Evolutionary conservation across 2,113 vertebrate species (phyloP), one percentile per base, ranked within the genome.

Genomic region (Sisor rabdophorus): DNA sequence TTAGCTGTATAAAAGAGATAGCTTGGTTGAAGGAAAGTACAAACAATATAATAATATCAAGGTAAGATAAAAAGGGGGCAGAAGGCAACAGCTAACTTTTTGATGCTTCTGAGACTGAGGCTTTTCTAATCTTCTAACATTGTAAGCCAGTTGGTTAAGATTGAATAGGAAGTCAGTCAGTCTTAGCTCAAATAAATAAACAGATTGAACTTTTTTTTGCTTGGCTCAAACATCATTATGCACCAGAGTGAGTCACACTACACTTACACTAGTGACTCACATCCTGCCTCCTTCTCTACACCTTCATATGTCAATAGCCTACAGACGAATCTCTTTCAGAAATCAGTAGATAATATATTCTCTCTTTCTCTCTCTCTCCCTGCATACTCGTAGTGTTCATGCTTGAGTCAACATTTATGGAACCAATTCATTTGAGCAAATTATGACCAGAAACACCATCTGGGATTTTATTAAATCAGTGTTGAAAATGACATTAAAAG

Each of bases 231-330:
- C 81, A 76, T 83, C 83, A 84, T 13, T 50, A 70, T 83, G 81
- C 77, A 26, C 77, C 79, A 86, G 12, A 61, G 55, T 84, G 79
- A 81, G 44, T 83, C 81, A 81, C 58, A 44, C n/a, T n/a, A n/a
- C 40, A 44, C 40, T 44, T 44, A 44, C 40, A 44, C 40, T 63
- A 20, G 60, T 71, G 76, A 77, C 48, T 82, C 80, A 59, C 20
- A 8, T 26, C 0, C 73, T 61, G 50, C 71, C 74, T 58, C 55
- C 64, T 55, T 72, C 50, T 73, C 36, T 71, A 55, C 32, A 24
- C 30, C 73, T 70, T 52, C n/a, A 64, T 52, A 76, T 13, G 73
- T 72, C 71, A 67, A 65, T 22, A n/a, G 40, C 40, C 40, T 10
- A 22, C 68, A 36, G 17, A 30, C 52, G 50, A 71, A 63, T 73